Evolutionary conservation across 2,113 vertebrate species (phyloP).

Genomic region (Chaetodon trifascialis): DNA sequence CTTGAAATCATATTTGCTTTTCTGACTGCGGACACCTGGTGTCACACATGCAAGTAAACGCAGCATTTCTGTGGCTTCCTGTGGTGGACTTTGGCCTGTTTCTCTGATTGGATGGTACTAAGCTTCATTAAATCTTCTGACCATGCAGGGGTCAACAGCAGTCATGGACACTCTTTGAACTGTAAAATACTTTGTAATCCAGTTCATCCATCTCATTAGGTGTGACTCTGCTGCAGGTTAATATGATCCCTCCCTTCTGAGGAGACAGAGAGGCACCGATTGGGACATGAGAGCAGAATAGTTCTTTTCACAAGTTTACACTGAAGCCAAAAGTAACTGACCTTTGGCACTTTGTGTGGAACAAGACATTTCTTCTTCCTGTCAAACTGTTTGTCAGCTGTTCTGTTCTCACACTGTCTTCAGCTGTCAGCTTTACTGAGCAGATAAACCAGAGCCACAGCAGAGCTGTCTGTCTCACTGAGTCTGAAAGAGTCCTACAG

Average conservation of each 20-base stretch:
- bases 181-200: not conserved
- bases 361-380: not conserved
- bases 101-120: not conserved
- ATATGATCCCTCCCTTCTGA: not conserved
- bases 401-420: not conserved
- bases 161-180: not conserved
- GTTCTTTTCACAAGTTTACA: not conserved
- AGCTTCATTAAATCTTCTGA: not conserved
- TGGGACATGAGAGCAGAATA: not conserved
- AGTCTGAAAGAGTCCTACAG: not conserved
- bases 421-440: slow-evolving; percentile 16
- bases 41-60: too few species aligned
- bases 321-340: not conserved
- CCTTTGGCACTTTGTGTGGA: not conserved
- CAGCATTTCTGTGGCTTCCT: too few species aligned
- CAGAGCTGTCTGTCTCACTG: slow-evolving; percentile 10
- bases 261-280: not conserved
- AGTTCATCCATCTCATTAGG: not conserved
- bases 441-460: slow-evolving; percentile 5
- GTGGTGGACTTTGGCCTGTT: not conserved
- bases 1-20: too few species aligned
- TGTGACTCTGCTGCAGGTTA: not conserved
- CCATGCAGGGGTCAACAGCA: not conserved
- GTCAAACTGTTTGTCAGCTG: not conserved
- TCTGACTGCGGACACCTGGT: too few species aligned